Evolutionary conservation across 2,797 vertebrate genomes (phyloP).

Genomic region (Microctenopoma stevenorrisi): DNA sequence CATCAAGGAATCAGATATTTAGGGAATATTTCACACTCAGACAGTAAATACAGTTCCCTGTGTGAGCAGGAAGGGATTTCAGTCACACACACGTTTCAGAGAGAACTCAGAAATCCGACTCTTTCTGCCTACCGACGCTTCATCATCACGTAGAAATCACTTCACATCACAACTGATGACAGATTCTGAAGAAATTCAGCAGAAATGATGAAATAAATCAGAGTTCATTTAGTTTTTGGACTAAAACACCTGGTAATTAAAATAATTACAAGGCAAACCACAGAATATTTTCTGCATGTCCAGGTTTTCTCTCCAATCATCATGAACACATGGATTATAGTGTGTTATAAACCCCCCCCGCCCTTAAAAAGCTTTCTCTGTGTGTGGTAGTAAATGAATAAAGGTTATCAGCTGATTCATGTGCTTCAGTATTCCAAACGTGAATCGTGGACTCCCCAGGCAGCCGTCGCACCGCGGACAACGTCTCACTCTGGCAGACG

Average conservation of each 20-base stretch:
- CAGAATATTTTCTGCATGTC: background rate
- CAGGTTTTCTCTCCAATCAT: slow-evolving; percentile 21
- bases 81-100: background rate
- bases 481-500: slow-evolving; percentile 45
- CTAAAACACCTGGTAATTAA: slow-evolving; percentile 4
- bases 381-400: slow-evolving; percentile 3
- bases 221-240: background rate
- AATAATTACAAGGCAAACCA: slow-evolving; percentile 15
- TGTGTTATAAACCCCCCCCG: background rate
- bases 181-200: slow-evolving; percentile 2
- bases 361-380: background rate
- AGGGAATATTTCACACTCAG: background rate
- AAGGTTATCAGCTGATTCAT: slow-evolving; percentile 21
- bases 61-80: background rate
- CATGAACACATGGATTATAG: background rate
- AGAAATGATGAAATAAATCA: background rate
- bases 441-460: slow-evolving; percentile 37
- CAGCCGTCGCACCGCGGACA: slow-evolving; percentile 42
- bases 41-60: background rate
- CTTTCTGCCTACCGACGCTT: background rate
- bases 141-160: background rate
- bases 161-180: background rate
- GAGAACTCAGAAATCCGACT: background rate
- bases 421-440: slow-evolving; percentile 13
- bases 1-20: background rate